Evolutionary conservation across 2,888 invertebrate genomes (phyloP), one percentile per base, ranked within the genome.

Genomic region (Nomada fucata): DNA sequence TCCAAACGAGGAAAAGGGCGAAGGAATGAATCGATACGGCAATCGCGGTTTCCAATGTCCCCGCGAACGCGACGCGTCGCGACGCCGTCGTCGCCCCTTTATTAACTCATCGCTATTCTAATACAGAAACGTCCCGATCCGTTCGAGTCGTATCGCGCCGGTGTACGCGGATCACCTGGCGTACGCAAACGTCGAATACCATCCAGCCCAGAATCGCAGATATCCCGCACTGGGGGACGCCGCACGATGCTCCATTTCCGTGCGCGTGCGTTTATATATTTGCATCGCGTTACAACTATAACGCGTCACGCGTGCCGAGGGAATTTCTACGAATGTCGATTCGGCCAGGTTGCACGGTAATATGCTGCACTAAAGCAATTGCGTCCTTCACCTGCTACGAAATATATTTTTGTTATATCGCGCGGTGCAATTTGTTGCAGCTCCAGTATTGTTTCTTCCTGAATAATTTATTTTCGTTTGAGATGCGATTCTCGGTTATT

Each of bases 161-260:
- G 44, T 82, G 76, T 79, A 74, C 69, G 85, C 85, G 82, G 82
- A 85, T 84, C 85, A 82, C 82, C 79, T 69, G 79, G 79, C 82
- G 76, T 76, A 82, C 82, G 79, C 65, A 64, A 64, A 73, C 78
- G 63, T 76, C 80, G 83, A 78, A 86, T 85, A 61, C 85, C 79
- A 77, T 79, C 85, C 70, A 85, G 42, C 75, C 77, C 68, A 76
- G 85, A 85, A 85, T 86, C 80, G 83, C 74, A 76, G 77, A 83
- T 75, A 86, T 83, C 71, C 75, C 77, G 61, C 50, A 73, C 29
- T 47, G 69, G 80, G 80, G 83, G 75, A 78, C 60, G 77, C 83
- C 85, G 83, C 77, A 61, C 83, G 76, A 83, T 83, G 83, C 79
- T 63, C 53, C 68, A 73, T 76, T 72, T 75, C 63, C 68, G 71